Evolutionary conservation across 64 coral and sea anemone species (phyloP).

Genomic region (Cladopsammia gracilis): DNA sequence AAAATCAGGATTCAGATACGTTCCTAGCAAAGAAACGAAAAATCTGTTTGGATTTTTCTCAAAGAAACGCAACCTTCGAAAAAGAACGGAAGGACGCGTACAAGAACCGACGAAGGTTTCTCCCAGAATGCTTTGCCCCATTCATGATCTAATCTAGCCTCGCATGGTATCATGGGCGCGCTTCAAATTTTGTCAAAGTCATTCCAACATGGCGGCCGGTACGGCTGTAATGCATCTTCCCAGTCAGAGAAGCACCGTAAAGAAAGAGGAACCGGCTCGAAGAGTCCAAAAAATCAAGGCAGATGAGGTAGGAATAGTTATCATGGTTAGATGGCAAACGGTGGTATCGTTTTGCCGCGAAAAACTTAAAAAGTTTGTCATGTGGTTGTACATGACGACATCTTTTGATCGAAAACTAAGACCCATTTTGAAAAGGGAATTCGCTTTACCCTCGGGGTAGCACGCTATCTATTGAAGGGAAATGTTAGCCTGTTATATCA

Average conservation of each 20-base stretch:
- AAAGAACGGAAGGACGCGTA: too few relatives aligned
- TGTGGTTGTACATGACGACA: conserved; percentile 74
- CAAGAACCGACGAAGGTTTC: background rate
- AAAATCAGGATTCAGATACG: too few relatives aligned
- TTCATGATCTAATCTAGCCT: background rate
- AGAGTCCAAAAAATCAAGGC: conserved; percentile 84
- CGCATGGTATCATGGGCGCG: conserved; percentile 64
- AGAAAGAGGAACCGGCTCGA: conserved; percentile 86
- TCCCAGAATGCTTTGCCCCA: conserved; percentile 49
- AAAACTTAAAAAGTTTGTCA: conserved; percentile 57
- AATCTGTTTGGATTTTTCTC: background rate
- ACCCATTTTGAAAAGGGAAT: conserved; percentile 17
- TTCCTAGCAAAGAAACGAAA: too few relatives aligned
- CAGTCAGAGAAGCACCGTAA: conserved; percentile 87
- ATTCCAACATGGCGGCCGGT: conserved; percentile 99
- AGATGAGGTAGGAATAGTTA: conserved; percentile 74
- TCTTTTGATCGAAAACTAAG: conserved; percentile 69
- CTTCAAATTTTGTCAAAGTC: conserved; percentile 87
- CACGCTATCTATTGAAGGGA: background rate
- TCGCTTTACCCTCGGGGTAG: background rate
- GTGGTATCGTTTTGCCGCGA: background rate
- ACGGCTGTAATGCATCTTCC: conserved; percentile 97
- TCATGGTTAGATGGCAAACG: background rate
- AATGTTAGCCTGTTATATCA: background rate
- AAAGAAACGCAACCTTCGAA: background rate